These are phyloP conservation scores for Loripinus fragilis DNA, from an alignment of 2,888 invertebrate species.

Conservation along the genomic window DNA sequence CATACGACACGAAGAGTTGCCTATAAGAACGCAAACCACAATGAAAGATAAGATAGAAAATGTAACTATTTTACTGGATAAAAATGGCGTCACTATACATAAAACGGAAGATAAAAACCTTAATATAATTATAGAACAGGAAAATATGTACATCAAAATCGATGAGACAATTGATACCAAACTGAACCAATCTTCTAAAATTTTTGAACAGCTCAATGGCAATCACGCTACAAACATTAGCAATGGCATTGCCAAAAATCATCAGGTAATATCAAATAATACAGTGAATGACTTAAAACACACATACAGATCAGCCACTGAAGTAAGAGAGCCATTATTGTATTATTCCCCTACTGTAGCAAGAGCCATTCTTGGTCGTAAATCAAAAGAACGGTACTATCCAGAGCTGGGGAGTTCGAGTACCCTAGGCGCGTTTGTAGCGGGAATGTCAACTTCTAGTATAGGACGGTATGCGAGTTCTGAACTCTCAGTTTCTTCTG, in stretches of 20 bases:
- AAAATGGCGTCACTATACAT: not conserved
- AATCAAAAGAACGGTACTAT: not conserved
- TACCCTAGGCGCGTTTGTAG: not conserved
- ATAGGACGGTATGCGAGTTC: slow-evolving; percentile 23
- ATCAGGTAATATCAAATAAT: too few relatives aligned
- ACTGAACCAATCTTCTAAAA: not conserved
- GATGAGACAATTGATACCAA: not conserved
- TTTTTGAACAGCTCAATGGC: not conserved
- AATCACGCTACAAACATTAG: not conserved
- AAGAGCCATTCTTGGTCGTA: not conserved
- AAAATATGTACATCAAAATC: not conserved
- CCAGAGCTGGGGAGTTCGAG: not conserved
- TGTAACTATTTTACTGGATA: not conserved
- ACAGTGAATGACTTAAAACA: too few relatives aligned
- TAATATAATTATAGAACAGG: too few relatives aligned
- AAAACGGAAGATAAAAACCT: not conserved
- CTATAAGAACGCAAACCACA: too few relatives aligned
- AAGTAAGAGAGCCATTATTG: not conserved
- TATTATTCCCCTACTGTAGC: not conserved
- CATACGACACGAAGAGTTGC: too few relatives aligned
- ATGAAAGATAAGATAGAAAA: not conserved
- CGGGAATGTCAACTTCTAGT: not conserved
- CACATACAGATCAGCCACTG: not conserved
- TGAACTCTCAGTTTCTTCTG: slow-evolving; percentile 30
- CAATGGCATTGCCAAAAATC: not conserved